Evolutionary conservation across 2,113 vertebrate species (phyloP), one percentile per base, ranked within the genome.

Genomic region (Calidris pygmaea): DNA sequence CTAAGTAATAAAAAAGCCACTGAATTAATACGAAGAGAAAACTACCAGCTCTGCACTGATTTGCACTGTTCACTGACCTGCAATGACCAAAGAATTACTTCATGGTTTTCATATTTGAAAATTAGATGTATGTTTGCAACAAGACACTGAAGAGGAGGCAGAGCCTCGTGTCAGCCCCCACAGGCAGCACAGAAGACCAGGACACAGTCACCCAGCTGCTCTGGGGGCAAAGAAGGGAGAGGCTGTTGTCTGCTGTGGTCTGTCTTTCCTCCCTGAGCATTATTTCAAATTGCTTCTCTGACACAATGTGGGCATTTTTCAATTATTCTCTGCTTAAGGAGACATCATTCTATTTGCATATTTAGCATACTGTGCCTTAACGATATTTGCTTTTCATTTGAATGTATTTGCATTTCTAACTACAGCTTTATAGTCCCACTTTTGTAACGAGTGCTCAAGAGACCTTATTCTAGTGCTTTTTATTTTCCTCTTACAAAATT

Each of bases 131-230:
- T 35, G 13, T 39, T 84, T 78, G 56, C 55, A 65, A 71, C 17
- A 58, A 53, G 22, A 12, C 14, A 9, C 4, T 9, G n/a, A 72
- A 4, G 19, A 79, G 66, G 21, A 88, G 58, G 37, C 67, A 83
- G 22, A 67, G 6, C 13, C n/a, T 37, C 26, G 1, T 7, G 50
- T 48, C 50, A 78, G 26, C 13, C 47, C 20, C 23, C 0, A 0
- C 27, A 30, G 18, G 11, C 21, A 83, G 20, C 43, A 18, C 0
- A 0, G 18, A 4, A 53, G 45, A 43, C 15, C 5, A 20, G 0
- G 3, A 15, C 14, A 52, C 11, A 3, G 6, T 26, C n/a, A 37
- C 39, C 3, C 0, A 73, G 22, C 9, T 27, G 17, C 39, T 72
- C 53, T 2, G 0, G 7, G 63, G 10, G 34, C 27, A 47, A 47